phyloP scores from a whole-genome alignment of 2,797 vertebrate species.

The Thaleichthys pacificus region DNA sequence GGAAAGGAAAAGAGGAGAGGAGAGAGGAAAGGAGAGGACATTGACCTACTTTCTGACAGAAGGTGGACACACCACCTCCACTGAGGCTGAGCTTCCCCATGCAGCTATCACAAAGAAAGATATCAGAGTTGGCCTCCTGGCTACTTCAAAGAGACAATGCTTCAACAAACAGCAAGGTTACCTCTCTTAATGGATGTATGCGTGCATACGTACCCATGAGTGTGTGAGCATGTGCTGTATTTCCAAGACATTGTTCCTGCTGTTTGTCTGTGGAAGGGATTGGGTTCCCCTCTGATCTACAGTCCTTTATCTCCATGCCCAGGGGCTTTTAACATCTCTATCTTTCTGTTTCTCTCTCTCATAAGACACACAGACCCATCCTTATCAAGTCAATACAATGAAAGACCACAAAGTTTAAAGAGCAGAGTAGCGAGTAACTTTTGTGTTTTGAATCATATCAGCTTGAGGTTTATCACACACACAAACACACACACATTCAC shows the following conservation, averaged over 20 bases:
- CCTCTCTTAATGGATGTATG: slow-evolving; percentile 34
- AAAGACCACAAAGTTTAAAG: not conserved
- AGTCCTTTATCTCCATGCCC: slow-evolving; percentile 32
- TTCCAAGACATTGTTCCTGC: slow-evolving; percentile 5
- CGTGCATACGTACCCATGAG: not conserved
- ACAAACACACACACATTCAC: slow-evolving; percentile 3
- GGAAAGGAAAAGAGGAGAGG: not conserved
- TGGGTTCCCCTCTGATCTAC: slow-evolving; percentile 39
- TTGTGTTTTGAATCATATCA: not conserved
- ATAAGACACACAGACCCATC: slow-evolving; percentile 1
- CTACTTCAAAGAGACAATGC: slow-evolving; percentile 32
- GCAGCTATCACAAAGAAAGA: not conserved
- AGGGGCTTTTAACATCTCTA: slow-evolving; percentile 24
- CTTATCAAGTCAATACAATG: not conserved
- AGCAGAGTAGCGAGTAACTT: not conserved
- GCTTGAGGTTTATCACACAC: not conserved
- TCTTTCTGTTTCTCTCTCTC: not conserved
- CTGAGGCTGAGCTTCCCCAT: not conserved
- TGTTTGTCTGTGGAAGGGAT: not conserved
- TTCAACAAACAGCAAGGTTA: slow-evolving; percentile 49
- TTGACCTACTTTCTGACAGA: slow-evolving; percentile 22
- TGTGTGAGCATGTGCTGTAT: slow-evolving; percentile 23
- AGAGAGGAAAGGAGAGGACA: slow-evolving; percentile 1
- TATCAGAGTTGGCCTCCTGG: not conserved
- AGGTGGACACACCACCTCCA: not conserved